These are phyloP conservation scores for Pollicipes pollicipes DNA, from an alignment of 1,140 invertebrate genomes.

Conservation along the genomic window DNA sequence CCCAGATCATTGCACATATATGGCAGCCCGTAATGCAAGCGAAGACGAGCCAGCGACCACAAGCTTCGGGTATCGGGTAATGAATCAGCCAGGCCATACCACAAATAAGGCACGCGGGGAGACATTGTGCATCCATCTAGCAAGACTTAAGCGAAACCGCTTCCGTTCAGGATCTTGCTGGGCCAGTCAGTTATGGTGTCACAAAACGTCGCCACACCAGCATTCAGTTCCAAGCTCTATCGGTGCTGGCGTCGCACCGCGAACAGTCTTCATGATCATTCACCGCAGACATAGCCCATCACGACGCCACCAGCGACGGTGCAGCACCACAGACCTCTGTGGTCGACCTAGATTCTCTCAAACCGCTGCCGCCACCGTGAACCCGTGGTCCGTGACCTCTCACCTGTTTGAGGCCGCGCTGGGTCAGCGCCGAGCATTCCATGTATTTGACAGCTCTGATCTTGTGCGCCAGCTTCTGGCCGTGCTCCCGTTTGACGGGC, in stretches of 20 bases:
- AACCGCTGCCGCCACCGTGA: no score
- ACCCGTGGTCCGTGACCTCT: constrained; percentile 17
- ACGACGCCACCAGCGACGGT: no score
- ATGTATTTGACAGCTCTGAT: constrained; percentile 93
- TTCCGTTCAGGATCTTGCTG: no score
- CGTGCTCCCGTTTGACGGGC: constrained; percentile 85
- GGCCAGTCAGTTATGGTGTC: neutral
- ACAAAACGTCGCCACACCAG: neutral
- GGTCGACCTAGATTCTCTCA: no score
- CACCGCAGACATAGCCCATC: no score
- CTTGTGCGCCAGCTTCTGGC: constrained; percentile 88
- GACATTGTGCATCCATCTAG: neutral
- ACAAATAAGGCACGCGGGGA: no score
- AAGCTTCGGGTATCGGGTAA: no score
- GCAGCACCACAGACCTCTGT: no score
- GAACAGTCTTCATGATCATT: neutral
- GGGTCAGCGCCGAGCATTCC: constrained; percentile 96
- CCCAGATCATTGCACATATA: no score
- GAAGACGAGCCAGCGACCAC: no score
- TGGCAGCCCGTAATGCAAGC: no score
- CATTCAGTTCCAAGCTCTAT: neutral
- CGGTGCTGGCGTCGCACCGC: neutral
- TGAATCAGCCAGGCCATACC: no score
- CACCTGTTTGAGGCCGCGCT: constrained; percentile 89
- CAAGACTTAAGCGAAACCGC: neutral